Evolutionary conservation across 2,113 vertebrate species (phyloP).

Genomic region (Pholis gunnellus): DNA sequence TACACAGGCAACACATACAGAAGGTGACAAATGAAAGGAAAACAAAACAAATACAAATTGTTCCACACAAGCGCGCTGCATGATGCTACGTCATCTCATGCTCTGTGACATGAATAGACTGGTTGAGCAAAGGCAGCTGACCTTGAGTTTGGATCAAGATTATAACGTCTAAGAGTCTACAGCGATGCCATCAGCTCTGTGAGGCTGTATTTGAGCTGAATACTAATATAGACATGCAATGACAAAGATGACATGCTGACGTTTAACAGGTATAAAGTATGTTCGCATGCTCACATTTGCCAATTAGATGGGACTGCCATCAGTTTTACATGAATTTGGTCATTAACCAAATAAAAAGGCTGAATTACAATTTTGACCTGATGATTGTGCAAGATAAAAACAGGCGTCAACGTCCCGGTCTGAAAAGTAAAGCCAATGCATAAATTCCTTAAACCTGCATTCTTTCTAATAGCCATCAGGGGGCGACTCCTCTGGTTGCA

Average conservation of each 20-base stretch:
- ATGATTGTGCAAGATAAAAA: not conserved
- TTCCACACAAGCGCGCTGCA: not conserved
- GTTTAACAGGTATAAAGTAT: not conserved
- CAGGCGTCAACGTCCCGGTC: too few relatives aligned
- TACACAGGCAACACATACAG: not conserved
- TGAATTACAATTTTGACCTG: not conserved
- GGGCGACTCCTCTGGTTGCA: not conserved
- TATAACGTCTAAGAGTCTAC: not conserved
- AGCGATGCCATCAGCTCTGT: not conserved
- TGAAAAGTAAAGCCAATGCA: too few relatives aligned
- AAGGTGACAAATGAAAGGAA: not conserved
- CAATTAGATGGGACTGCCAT: not conserved
- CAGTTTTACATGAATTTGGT: not conserved
- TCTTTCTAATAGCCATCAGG: not conserved
- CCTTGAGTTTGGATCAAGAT: constrained; percentile 3
- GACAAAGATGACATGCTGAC: not conserved
- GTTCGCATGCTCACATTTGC: not conserved
- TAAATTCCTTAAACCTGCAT: too few relatives aligned
- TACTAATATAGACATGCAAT: not conserved
- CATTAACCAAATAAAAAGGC: not conserved
- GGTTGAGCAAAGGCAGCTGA: not conserved
- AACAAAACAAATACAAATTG: not conserved
- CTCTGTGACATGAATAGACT: not conserved
- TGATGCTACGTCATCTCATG: not conserved
- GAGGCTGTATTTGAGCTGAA: not conserved